phyloP scores from a whole-genome alignment of 2,113 vertebrate genomes.

The Elephantulus edwardii region DNA sequence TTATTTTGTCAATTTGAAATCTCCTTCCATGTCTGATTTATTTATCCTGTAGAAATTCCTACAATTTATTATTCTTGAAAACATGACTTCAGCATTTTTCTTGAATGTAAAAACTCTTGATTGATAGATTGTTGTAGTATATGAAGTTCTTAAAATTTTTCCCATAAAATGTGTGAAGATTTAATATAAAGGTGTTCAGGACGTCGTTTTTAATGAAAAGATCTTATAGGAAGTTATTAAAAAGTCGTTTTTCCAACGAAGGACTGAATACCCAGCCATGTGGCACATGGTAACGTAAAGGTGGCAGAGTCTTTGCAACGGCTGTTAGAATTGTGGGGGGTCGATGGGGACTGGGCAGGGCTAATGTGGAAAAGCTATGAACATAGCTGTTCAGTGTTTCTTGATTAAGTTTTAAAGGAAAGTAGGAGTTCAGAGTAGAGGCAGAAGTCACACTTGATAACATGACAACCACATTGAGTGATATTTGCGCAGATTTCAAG shows the following conservation, averaged over 20 bases:
- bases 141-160: slow-evolving; percentile 13
- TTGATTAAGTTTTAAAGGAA: slow-evolving; percentile 4
- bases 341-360: neutral
- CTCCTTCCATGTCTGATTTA: slow-evolving; percentile 1
- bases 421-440: neutral
- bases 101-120: neutral
- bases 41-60: neutral
- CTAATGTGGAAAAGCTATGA: neutral
- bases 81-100: slow-evolving; percentile 7
- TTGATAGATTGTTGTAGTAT: neutral
- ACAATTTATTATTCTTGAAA: slow-evolving; percentile 49
- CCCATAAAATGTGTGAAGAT: slow-evolving; percentile 11
- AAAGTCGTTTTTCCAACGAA: slow-evolving; percentile 31
- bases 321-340: neutral
- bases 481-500: neutral
- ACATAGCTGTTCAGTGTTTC: neutral
- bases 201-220: slow-evolving; percentile 3
- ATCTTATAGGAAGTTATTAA: neutral
- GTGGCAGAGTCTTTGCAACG: neutral
- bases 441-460: neutral
- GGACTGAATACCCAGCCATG: neutral
- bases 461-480: neutral
- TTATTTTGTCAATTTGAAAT: slow-evolving; percentile 9
- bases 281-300: neutral
- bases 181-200: slow-evolving; percentile 11